Conservation (phyloP, 23 tunicate genomes). For the Phallusia fumigata region DNA sequence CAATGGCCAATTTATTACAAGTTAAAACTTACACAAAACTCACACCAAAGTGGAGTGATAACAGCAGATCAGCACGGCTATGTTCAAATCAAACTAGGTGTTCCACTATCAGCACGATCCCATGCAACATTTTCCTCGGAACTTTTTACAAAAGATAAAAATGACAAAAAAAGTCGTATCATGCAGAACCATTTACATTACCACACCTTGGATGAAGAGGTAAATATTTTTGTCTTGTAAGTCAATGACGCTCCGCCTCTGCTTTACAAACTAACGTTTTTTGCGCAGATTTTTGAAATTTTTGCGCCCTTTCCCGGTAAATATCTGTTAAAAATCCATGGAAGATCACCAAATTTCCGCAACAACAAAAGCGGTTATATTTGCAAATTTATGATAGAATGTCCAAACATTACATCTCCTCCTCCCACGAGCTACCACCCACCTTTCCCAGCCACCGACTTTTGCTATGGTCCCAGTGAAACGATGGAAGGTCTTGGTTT, state of each 20-base stretch:
- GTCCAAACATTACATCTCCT: slow-evolving; percentile 19
- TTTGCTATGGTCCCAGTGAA: not conserved
- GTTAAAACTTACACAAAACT: slow-evolving; percentile 27
- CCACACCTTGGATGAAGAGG: slow-evolving; percentile 36
- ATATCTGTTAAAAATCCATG: slow-evolving; percentile 50
- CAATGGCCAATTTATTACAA: slow-evolving; percentile 79
- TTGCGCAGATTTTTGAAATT: slow-evolving; percentile 48
- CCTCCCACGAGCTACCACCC: not conserved
- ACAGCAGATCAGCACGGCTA: slow-evolving; percentile 40
- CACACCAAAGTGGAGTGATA: slow-evolving; percentile 53
- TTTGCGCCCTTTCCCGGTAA: slow-evolving; percentile 44
- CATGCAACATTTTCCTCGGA: slow-evolving; percentile 49
- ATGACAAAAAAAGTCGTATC: not conserved
- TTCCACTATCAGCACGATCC: slow-evolving; percentile 34
- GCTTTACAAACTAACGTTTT: not conserved
- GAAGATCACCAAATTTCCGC: slow-evolving; percentile 38
- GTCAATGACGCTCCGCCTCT: not conserved
- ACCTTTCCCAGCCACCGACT: not conserved
- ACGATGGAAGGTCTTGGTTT: not conserved
- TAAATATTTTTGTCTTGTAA: not conserved
- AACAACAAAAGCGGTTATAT: slow-evolving; percentile 34
- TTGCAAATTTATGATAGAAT: slow-evolving; percentile 56
- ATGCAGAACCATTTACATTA: slow-evolving; percentile 34
- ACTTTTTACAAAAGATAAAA: slow-evolving; percentile 25
- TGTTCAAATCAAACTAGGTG: slow-evolving; percentile 38